These are phyloP conservation scores for Brachyalestes nurse DNA, from an alignment of 2,797 vertebrate genomes.

Conservation along the genomic window DNA sequence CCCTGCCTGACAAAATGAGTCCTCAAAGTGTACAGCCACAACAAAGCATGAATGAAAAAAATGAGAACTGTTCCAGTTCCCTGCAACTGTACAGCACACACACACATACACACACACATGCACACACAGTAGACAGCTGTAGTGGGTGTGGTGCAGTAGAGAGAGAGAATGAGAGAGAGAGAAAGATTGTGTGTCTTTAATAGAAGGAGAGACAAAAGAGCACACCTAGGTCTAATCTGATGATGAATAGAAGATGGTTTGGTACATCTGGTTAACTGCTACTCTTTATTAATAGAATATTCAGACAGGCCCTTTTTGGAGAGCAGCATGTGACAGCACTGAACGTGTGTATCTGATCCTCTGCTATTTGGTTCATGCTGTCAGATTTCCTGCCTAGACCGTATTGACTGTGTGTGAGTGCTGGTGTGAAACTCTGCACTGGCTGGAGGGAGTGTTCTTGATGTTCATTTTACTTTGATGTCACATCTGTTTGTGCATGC, in stretches of 20 bases:
- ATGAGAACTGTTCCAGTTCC: conserved; percentile 19
- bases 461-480: conserved; percentile 20
- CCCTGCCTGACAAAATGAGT: conserved; percentile 16
- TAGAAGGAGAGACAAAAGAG: not conserved
- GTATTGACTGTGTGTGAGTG: conserved; percentile 22
- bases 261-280: not conserved
- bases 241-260: not conserved
- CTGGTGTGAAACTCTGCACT: conserved; percentile 16
- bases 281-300: not conserved
- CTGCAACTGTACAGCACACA: conserved; percentile 13
- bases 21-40: conserved; percentile 31
- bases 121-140: conserved; percentile 24
- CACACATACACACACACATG: conserved; percentile 28
- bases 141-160: conserved; percentile 38
- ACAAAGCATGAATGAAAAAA: conserved; percentile 37
- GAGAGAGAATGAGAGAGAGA: conserved; percentile 3
- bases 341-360: conserved; percentile 18
- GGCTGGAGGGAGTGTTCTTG: conserved; percentile 23
- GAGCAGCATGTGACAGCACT: conserved; percentile 6
- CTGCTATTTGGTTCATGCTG: conserved; percentile 1
- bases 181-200: conserved; percentile 25
- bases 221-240: conserved; percentile 7
- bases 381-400: conserved; percentile 6
- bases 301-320: not conserved
- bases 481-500: not conserved